A percentile compares a stretch with the other conserved stretches of the same genome.
Evolutionary conservation across 2,797 vertebrate genomes (phyloP).

Genomic region (Hydrolagus colliei): DNA sequence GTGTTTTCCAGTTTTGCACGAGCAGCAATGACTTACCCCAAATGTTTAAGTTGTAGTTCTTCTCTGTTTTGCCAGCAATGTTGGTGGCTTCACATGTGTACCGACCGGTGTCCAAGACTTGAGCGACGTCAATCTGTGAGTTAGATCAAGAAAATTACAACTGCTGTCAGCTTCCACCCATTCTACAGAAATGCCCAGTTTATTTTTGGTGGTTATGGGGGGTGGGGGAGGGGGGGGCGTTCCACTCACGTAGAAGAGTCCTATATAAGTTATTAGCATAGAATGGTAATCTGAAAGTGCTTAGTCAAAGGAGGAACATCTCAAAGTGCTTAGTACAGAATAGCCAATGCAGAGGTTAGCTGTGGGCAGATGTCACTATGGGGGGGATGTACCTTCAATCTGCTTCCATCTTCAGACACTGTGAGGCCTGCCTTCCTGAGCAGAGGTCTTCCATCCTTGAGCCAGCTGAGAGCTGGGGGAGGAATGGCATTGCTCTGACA

Average conservation of each 20-base stretch:
- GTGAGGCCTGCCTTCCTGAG: constrained; percentile 72
- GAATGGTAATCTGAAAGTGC: too few relatives aligned
- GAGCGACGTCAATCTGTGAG: constrained; percentile 69
- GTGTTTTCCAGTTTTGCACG: not conserved
- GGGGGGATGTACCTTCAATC: constrained; percentile 59
- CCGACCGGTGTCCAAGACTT: constrained; percentile 81
- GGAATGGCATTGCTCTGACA: constrained; percentile 82
- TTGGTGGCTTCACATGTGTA: constrained; percentile 95
- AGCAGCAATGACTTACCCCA: constrained; percentile 70
- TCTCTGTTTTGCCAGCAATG: constrained; percentile 86
- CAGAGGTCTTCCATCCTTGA: constrained; percentile 73
- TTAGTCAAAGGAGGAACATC: too few relatives aligned
- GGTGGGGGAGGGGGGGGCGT: too few relatives aligned
- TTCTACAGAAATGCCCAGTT: not conserved
- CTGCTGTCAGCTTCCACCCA: not conserved
- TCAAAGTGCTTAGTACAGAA: too few relatives aligned
- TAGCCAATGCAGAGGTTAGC: not conserved
- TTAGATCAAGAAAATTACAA: not conserved
- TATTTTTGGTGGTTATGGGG: too few relatives aligned
- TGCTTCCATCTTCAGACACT: constrained; percentile 66
- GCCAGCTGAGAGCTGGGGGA: constrained; percentile 72
- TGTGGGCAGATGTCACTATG: not conserved
- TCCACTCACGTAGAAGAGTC: too few relatives aligned
- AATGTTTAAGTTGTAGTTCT: constrained; percentile 89
- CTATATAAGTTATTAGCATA: too few relatives aligned